Evolutionary conservation across 2,888 invertebrate species (phyloP).

Genomic region (Odontomyia ornata): DNA sequence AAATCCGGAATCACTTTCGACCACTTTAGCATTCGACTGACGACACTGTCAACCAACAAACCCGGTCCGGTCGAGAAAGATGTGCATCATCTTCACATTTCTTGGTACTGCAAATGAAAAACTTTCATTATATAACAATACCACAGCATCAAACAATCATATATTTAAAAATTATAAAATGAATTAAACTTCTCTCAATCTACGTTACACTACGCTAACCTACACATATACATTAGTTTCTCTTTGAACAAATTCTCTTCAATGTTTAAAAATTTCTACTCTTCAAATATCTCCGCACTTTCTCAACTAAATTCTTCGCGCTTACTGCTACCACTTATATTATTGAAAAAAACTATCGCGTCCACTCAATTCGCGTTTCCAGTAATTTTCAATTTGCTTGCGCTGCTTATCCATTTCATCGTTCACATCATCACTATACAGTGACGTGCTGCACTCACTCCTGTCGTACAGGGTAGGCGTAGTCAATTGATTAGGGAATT

Average conservation of each 20-base stretch:
- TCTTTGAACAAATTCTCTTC: neutral
- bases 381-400: slow-evolving; percentile 57
- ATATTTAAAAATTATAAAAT: neutral
- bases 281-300: neutral
- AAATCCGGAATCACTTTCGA: too few species aligned
- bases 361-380: slow-evolving; percentile 67
- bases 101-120: slow-evolving; percentile 64
- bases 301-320: neutral
- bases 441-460: neutral
- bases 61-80: too few species aligned
- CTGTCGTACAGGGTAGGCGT: slow-evolving; percentile 10
- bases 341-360: slow-evolving; percentile 69
- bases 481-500: slow-evolving; percentile 17
- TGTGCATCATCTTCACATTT: too few species aligned
- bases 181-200: too few species aligned
- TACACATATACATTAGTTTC: neutral
- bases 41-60: slow-evolving; percentile 47
- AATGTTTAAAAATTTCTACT: neutral
- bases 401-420: too few species aligned
- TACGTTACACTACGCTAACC: neutral
- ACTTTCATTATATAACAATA: slow-evolving; percentile 61
- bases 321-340: slow-evolving; percentile 60
- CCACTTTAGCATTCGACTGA: too few species aligned
- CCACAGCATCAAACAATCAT: slow-evolving; percentile 51
- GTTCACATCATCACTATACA: slow-evolving; percentile 30